These are phyloP conservation scores for Anableps anableps DNA, from an alignment of 2,797 vertebrate genomes.

Conservation along the genomic window DNA sequence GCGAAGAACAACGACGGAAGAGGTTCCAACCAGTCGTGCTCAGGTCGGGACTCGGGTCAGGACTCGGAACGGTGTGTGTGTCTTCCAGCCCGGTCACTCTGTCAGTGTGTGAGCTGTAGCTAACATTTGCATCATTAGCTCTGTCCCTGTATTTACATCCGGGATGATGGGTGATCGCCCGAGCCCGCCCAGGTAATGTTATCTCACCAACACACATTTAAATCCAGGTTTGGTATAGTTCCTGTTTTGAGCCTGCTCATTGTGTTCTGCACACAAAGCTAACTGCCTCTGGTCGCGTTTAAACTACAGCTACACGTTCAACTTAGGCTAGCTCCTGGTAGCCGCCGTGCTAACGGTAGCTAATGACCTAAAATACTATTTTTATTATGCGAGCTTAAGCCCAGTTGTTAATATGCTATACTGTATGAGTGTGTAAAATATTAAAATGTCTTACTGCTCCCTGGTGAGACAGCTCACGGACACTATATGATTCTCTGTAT, in stretches of 20 bases:
- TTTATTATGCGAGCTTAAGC: constrained; percentile 13
- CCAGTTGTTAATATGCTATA: not conserved
- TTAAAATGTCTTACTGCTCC: fast-evolving
- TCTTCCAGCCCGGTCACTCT: constrained; percentile 51
- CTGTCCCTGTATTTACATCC: constrained; percentile 74
- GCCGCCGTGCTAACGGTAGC: constrained; percentile 49
- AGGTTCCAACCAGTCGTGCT: constrained; percentile 44
- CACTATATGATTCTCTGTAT: not conserved
- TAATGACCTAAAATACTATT: constrained; percentile 26
- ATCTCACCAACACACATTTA: constrained; percentile 38
- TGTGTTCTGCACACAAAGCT: constrained; percentile 40
- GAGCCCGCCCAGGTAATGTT: constrained; percentile 75
- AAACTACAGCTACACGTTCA: constrained; percentile 51
- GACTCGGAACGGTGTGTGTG: constrained; percentile 64
- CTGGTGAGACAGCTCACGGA: not conserved
- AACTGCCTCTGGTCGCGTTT: constrained; percentile 33
- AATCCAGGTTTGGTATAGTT: not conserved
- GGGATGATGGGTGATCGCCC: constrained; percentile 78
- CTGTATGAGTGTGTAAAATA: not conserved
- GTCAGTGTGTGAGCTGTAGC: constrained; percentile 60
- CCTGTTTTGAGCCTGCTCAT: not conserved
- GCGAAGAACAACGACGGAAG: constrained; percentile 73
- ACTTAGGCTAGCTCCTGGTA: constrained; percentile 73
- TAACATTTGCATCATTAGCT: constrained; percentile 64
- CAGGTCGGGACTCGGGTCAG: constrained; percentile 58